Evolutionary conservation across 2,888 invertebrate genomes (phyloP), one percentile per base, ranked within the genome.

Genomic region (Caenorhabditis sp.): DNA sequence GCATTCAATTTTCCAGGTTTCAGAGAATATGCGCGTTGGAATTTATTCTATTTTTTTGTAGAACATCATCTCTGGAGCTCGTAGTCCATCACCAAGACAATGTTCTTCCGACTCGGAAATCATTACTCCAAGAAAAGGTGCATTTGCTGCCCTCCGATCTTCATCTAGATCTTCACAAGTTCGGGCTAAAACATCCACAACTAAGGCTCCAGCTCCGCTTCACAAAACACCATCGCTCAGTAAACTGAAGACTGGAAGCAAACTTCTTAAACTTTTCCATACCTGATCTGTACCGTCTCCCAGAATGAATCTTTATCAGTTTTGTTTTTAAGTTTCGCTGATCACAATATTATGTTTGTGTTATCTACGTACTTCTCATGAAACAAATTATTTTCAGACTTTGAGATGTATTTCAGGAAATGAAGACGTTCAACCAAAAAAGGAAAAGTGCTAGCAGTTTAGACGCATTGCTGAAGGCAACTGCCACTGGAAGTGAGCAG

Each of bases 81-180:
- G 90, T 16, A 88, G 88, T 41, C 90, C 90, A 10, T 90, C 90
- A 0, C 90, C 90, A 22, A 69, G 90, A 35, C 76, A 88, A n/a
- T 90, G 89, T 68, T 86, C 88, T 10, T 89, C 89, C 6, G 90
- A 90, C 61, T 88, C 88, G 8, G 90, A 90, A 66, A 87, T 89
- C n/a, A 85, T 87, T 31, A 86, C 87, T 38, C 85, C 87, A 12
- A 68, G 87, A 69, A 87, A 86, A 77, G 79, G 82, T n/a, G 85
- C 85, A 3, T 85, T 85, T 14, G 73, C 86, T 10, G 76, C 86
- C 12, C 81, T 87, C 22, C 86, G 87, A 14, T 86, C 86, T 6
- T 86, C 87, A 10, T 80, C 80, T 26, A 82, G 87, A 12, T 86
- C 86, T 0, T 85, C 85, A 5, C 87, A 86, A 69, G 80, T 87